Percentiles rank a stretch among this genome's conserved stretches.
These are phyloP conservation scores for Nyctibius grandis DNA, from an alignment of 2,797 vertebrate genomes.

Conservation along the genomic window DNA sequence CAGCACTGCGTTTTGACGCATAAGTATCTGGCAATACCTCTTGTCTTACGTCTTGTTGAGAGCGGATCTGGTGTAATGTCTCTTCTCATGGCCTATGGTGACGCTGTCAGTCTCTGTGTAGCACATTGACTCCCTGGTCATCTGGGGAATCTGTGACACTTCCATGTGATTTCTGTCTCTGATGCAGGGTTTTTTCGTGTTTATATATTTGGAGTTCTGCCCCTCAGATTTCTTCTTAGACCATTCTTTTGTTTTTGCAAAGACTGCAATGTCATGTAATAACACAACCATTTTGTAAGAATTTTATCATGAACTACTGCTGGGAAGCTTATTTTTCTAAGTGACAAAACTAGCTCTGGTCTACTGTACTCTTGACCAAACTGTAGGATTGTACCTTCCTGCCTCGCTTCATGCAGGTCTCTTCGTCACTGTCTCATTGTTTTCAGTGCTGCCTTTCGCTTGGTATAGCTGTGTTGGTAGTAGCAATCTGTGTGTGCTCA, in stretches of 20 bases:
- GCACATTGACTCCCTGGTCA: background rate
- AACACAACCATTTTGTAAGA: background rate
- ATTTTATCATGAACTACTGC: background rate
- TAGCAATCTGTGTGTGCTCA: background rate
- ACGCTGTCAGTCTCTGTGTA: background rate
- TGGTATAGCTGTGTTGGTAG: background rate
- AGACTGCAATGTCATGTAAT: background rate
- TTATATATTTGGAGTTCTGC: background rate
- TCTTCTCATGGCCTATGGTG: background rate
- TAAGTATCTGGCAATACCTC: background rate
- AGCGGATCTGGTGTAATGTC: background rate
- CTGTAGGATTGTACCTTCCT: background rate
- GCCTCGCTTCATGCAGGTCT: background rate
- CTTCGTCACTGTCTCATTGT: background rate
- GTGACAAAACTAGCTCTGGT: background rate
- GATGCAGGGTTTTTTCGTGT: background rate
- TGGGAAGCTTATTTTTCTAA: background rate
- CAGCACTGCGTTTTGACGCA: background rate
- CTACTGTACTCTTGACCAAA: background rate
- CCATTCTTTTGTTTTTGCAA: background rate
- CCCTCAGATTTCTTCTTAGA: background rate
- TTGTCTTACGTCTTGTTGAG: background rate
- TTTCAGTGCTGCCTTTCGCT: background rate
- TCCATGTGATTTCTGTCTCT: background rate
- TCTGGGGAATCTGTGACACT: background rate